Percentiles rank a stretch among this genome's conserved stretches.
Conservation (phyloP, 2,888 invertebrate genomes). For the Pterobdella sp. region DNA sequence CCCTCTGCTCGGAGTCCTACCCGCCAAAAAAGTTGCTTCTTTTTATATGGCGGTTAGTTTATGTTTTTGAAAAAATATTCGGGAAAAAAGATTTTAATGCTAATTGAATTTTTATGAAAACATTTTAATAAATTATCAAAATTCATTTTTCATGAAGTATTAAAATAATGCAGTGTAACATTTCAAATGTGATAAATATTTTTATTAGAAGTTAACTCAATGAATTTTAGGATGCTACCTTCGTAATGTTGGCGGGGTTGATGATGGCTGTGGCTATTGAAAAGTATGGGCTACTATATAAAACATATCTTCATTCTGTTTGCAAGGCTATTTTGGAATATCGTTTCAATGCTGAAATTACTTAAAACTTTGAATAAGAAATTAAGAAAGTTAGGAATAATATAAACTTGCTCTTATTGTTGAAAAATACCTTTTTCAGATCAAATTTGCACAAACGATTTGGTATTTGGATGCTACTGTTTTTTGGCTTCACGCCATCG, state of each 20-base stretch:
- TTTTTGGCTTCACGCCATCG: conserved; percentile 26
- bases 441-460: conserved; percentile 31
- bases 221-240: conserved; percentile 31
- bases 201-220: too few species aligned
- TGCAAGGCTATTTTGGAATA: too few species aligned
- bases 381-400: too few species aligned
- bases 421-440: not conserved
- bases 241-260: conserved; percentile 33
- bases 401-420: too few species aligned
- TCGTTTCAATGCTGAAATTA: too few species aligned
- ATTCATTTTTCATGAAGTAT: too few species aligned
- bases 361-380: too few species aligned
- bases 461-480: conserved; percentile 28
- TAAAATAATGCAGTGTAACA: too few species aligned
- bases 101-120: not conserved
- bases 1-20: conserved; percentile 45
- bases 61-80: not conserved
- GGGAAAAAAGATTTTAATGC: not conserved
- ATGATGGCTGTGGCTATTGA: conserved; percentile 35
- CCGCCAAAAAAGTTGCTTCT: conserved; percentile 41
- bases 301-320: too few species aligned
- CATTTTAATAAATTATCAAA: too few species aligned
- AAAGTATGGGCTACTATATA: conserved; percentile 20
- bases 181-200: too few species aligned
- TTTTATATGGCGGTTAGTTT: conserved; percentile 42